phyloP scores from a whole-genome alignment of 2,113 vertebrate genomes.

The Polyodon spathula region DNA sequence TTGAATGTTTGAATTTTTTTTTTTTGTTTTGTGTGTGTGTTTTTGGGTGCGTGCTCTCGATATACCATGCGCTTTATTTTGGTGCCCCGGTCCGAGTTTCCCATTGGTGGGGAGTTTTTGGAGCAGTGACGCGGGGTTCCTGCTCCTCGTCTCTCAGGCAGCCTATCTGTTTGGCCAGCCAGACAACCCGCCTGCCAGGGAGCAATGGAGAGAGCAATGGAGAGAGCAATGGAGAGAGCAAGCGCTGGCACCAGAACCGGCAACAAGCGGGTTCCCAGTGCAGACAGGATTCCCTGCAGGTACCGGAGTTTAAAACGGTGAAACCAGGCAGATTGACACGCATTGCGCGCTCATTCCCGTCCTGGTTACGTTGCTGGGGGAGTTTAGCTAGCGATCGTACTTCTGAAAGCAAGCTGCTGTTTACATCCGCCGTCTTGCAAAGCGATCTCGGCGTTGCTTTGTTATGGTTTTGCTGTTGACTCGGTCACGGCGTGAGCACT shows the following conservation, averaged over 20 bases:
- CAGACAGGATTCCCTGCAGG: slow-evolving; percentile 27
- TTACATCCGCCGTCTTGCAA: slow-evolving; percentile 22
- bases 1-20: too few species aligned
- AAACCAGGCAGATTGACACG: background rate
- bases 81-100: too few species aligned
- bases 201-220: background rate
- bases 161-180: background rate
- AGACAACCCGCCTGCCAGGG: background rate
- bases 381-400: background rate
- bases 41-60: too few species aligned
- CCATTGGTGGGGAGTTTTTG: too few species aligned
- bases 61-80: too few species aligned
- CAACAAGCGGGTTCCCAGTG: slow-evolving; percentile 7
- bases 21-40: too few species aligned
- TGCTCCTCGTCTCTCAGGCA: background rate
- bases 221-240: slow-evolving; percentile 27
- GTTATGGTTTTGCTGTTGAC: background rate
- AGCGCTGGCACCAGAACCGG: slow-evolving; percentile 4
- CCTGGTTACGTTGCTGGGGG: background rate
- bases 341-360: background rate
- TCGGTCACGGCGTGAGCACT: background rate
- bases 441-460: background rate
- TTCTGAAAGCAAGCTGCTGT: slow-evolving; percentile 8
- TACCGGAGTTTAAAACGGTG: slow-evolving; percentile 3
- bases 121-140: background rate